Conservation (phyloP, 2,797 vertebrate genomes). For the Dryobates pubescens region DNA sequence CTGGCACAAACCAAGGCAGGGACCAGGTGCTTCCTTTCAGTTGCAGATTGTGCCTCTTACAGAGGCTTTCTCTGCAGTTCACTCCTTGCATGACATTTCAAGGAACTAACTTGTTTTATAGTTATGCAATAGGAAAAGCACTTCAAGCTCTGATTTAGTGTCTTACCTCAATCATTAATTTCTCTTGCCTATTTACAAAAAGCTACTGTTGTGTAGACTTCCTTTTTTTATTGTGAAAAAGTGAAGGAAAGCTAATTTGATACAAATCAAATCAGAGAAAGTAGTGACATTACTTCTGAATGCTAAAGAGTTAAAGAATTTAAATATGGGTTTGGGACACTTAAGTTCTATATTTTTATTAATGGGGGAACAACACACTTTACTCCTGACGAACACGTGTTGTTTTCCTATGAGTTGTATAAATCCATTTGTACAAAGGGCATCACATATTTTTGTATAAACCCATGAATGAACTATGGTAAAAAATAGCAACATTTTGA, state of each 20-base stretch:
- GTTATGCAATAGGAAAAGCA: background rate
- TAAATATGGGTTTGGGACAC: background rate
- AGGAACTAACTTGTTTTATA: background rate
- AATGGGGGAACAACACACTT: background rate
- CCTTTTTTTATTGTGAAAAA: background rate
- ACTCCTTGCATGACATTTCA: background rate
- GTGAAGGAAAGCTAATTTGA: background rate
- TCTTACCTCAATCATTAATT: background rate
- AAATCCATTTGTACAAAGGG: background rate
- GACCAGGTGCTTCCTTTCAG: background rate
- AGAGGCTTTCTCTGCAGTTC: background rate
- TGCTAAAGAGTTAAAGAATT: background rate
- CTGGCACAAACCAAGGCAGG: background rate
- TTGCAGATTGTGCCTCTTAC: background rate
- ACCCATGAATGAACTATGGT: background rate
- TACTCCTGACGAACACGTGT: background rate
- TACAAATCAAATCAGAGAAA: background rate
- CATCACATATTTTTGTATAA: background rate
- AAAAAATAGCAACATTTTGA: background rate
- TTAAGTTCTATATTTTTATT: background rate
- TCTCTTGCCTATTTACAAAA: background rate
- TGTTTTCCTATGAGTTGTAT: background rate
- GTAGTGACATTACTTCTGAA: background rate
- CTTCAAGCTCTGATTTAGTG: background rate
- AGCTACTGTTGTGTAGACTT: background rate